Conservation (phyloP, 2,113 vertebrate species). For the Alligator sinensis region DNA sequence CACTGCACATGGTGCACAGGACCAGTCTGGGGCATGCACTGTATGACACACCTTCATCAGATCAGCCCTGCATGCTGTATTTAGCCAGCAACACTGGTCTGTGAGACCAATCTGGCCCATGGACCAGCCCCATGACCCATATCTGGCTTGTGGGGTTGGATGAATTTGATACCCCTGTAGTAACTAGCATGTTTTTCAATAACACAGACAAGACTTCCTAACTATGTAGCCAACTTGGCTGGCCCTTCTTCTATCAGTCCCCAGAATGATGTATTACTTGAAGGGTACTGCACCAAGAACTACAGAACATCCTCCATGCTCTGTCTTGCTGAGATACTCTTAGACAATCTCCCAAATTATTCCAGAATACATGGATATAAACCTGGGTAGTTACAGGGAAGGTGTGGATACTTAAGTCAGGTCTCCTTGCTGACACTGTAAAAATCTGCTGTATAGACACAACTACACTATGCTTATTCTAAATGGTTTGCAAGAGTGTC, state of each 20-base stretch:
- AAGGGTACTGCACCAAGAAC: neutral
- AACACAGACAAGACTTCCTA: neutral
- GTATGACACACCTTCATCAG: too few relatives aligned
- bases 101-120: too few relatives aligned
- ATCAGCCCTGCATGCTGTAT: too few relatives aligned
- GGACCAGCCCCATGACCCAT: too few relatives aligned
- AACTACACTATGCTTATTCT: rapidly evolving
- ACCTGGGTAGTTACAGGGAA: neutral
- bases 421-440: constrained; percentile 5
- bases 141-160: too few relatives aligned
- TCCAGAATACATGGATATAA: constrained; percentile 22
- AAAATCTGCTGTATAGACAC: constrained; percentile 30
- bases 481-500: constrained; percentile 28
- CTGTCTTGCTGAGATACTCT: neutral
- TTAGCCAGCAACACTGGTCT: too few relatives aligned
- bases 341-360: neutral
- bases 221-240: neutral
- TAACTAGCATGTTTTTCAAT: rapidly evolving
- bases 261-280: neutral
- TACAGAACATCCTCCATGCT: rapidly evolving
- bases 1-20: too few relatives aligned
- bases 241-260: neutral
- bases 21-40: too few relatives aligned
- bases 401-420: neutral
- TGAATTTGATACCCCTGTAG: rapidly evolving